These are phyloP conservation scores for Mesitornis unicolor DNA, from an alignment of 2,113 vertebrate genomes.

Conservation along the genomic window DNA sequence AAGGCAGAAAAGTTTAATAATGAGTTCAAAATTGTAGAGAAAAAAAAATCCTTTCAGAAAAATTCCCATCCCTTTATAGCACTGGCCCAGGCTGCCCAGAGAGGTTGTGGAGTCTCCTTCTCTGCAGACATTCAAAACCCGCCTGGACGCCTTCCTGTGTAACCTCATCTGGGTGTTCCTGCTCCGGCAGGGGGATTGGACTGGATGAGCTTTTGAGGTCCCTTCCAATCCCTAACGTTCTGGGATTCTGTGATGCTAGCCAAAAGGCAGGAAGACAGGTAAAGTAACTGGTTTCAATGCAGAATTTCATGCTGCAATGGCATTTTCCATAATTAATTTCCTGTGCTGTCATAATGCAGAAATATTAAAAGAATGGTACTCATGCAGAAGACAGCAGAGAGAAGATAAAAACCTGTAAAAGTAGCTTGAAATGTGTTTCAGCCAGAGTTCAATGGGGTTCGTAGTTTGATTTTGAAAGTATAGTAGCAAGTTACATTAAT, in stretches of 20 bases:
- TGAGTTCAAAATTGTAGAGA: not conserved
- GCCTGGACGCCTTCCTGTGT: no score
- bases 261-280: not conserved
- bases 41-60: accelerated
- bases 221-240: no score
- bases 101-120: no score
- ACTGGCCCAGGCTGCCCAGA: no score
- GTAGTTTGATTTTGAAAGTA: not conserved
- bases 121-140: no score
- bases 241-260: no score
- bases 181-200: no score
- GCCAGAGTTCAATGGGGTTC: not conserved
- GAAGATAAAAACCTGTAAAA: not conserved
- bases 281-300: not conserved
- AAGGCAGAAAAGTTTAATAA: not conserved
- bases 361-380: not conserved
- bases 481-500: not conserved
- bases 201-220: no score
- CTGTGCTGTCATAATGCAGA: not conserved
- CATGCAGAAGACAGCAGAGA: not conserved
- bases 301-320: not conserved
- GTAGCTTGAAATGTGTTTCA: not conserved
- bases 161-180: no score
- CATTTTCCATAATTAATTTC: not conserved
- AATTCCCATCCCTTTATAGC: no score